Base-by-base conservation (phyloP, 2,888 invertebrate genomes). In the Ectropis crepuscularia region DNA sequence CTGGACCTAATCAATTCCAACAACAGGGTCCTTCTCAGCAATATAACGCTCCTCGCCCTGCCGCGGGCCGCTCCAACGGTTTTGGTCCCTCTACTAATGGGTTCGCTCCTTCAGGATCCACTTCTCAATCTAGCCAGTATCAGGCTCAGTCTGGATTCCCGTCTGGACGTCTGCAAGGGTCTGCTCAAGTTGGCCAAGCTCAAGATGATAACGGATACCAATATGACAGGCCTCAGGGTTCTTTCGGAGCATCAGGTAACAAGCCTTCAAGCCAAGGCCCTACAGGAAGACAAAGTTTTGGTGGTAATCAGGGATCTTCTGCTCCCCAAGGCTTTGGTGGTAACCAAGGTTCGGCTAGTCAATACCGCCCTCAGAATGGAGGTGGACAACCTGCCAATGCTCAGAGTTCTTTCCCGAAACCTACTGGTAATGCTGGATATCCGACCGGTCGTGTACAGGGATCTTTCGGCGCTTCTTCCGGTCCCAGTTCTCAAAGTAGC, bases 191-290 rank as follows among this genome's bases (percentile, higher is more conserved):
- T 28, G 66, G 57, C 38, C 71, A 69, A 50, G 49, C 62, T 28
- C 72, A 73, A 64, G 74, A 73, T 57, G 73, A 75, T 39, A 72
- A 75, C 37, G 81, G 81, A 54, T 81, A 81, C 57, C 68, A 80
- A 16, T 81, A 81, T 59, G 68, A 76, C 57, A 73, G 62, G 9
- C 82, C 83, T 28, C 76, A 75, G 43, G 58, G 67, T 38, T 57
- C 63, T 10, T 57, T 62, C 45, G 53, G 51, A 39, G 28, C 41
- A 10, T 41, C 51, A 28, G 41, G 28, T 5, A n/a, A 41, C 16
- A 51, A n/a, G 8, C 41, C 41, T 16, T 51, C 39, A 41, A 60
- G 38, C 60, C 64, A 64, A 38, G 57, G 57, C 6, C 38, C 59
- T 8, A 7, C 58, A 51, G 61, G 63, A 28, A 28, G 4, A 28